These are phyloP conservation scores for Zeugodacus cucurbitae DNA, from an alignment of 1,140 invertebrate genomes.

Conservation along the genomic window DNA sequence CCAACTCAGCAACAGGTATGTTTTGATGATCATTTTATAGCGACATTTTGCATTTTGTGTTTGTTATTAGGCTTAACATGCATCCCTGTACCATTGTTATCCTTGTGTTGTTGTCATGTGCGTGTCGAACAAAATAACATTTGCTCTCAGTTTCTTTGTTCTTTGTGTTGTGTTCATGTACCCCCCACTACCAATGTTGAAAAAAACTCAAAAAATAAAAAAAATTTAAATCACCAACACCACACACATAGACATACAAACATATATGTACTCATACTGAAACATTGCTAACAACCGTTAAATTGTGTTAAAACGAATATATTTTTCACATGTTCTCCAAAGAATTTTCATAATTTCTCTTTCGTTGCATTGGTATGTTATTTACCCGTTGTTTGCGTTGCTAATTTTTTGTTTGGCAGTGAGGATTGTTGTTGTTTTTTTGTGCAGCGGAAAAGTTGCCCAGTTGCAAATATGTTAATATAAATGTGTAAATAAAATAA, in stretches of 20 bases:
- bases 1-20: constrained; percentile 57
- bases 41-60: constrained; percentile 1
- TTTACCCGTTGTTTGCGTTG: neutral
- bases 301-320: neutral
- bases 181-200: neutral
- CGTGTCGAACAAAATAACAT: constrained; percentile 28
- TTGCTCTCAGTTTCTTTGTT: constrained; percentile 13
- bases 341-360: neutral
- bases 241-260: neutral
- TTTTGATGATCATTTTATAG: constrained; percentile 44
- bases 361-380: neutral
- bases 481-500: neutral
- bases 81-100: neutral
- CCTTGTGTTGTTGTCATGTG: constrained; percentile 33
- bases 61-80: neutral
- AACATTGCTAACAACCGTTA: neutral
- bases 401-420: neutral
- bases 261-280: neutral
- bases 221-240: constrained; percentile 14
- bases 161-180: constrained; percentile 33
- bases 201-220: no score
- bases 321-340: neutral
- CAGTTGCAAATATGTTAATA: neutral
- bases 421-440: neutral
- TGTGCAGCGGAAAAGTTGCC: neutral